A percentile compares a stretch with the other conserved stretches of the same genome.
phyloP scores from a whole-genome alignment of 2,888 invertebrate species.

The Caenorhabditis parvicauda region DNA sequence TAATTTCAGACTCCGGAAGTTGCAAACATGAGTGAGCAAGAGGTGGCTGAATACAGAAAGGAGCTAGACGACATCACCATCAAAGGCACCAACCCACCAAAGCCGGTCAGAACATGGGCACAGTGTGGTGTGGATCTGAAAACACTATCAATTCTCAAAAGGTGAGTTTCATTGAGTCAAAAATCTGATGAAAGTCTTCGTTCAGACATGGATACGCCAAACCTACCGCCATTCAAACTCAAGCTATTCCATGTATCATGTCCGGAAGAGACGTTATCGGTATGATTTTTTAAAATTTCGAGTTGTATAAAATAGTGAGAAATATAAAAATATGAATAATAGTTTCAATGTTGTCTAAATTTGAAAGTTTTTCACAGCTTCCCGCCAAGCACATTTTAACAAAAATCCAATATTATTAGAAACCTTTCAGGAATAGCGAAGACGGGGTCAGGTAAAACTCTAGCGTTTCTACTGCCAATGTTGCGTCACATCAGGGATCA shows the following conservation, averaged over 20 bases:
- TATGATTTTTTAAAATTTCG: too few species aligned
- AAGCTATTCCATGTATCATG: conserved; percentile 85
- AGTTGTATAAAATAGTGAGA: background rate
- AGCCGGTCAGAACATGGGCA: conserved; percentile 90
- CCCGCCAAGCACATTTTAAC: too few species aligned
- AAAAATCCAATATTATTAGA: too few species aligned
- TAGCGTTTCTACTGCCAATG: conserved; percentile 96
- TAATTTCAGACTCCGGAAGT: conserved; percentile 75
- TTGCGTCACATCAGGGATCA: conserved; percentile 94
- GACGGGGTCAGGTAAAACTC: conserved; percentile 96
- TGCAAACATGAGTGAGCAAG: conserved; percentile 80
- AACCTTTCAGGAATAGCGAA: conserved; percentile 76
- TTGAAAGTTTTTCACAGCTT: too few species aligned
- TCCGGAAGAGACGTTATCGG: conserved; percentile 71
- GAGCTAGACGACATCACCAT: conserved; percentile 90
- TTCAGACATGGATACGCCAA: conserved; percentile 77
- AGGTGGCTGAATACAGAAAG: conserved; percentile 66
- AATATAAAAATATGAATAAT: conserved; percentile 67
- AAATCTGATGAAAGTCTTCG: background rate
- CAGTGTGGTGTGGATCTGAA: conserved; percentile 96
- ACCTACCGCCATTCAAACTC: conserved; percentile 96
- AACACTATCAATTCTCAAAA: conserved; percentile 86
- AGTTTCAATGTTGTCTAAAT: too few species aligned
- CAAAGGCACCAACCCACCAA: conserved; percentile 69
- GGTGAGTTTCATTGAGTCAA: conserved; percentile 63